Base-by-base conservation (phyloP, 2,113 vertebrate species). In the Bambusicola thoracicus region DNA sequence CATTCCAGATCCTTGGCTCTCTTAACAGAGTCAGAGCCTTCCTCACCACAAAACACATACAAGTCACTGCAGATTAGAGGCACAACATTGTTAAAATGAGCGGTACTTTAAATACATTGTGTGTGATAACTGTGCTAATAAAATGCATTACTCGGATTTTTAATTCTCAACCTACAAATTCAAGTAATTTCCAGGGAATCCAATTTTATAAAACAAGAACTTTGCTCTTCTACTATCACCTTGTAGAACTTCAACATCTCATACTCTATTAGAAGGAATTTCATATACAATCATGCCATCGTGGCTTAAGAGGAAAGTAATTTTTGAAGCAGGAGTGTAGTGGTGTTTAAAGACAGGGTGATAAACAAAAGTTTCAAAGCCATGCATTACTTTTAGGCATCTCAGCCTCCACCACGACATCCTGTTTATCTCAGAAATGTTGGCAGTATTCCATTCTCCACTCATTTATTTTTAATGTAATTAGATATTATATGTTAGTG, bases 181-280 rank as follows among this genome's bases (percentile, higher is more conserved):
- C 6, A 85, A 17, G 87, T 48, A 66, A 76, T 92, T 91, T 74
- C 67, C 32, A 21, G 30, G 75, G 36, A 87, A 89, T 82, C 48
- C 48, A 66, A 3, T 85, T 73, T 44, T 56, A 36, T 77, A 40
- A 16, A 63, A 30, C 24, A 10, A 56, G 78, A 81, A 40, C 58
- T 92, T 68, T 40, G 63, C 53, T 40, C 40, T 5, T 69, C 55
- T 56, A 74, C 49, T 41, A 27, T 80, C 82, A 21, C 69, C 30
- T 59, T 15, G 32, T 4, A n/a, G 53, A 75, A 56, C 48, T 30
- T 62, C 53, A 30, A n/a, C 2, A 1, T 56, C 61, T n/a, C 32
- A 4, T 11, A 19, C 25, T 3, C 2, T 16, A 58, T 12, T 44
- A 36, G 44, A 70, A 58, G 4, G 24, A 68, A 27, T 74, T 91